Percentiles rank a stretch among this genome's conserved stretches.
Conservation (phyloP, 2,888 invertebrate species). For the Sympetrum striolatum region DNA sequence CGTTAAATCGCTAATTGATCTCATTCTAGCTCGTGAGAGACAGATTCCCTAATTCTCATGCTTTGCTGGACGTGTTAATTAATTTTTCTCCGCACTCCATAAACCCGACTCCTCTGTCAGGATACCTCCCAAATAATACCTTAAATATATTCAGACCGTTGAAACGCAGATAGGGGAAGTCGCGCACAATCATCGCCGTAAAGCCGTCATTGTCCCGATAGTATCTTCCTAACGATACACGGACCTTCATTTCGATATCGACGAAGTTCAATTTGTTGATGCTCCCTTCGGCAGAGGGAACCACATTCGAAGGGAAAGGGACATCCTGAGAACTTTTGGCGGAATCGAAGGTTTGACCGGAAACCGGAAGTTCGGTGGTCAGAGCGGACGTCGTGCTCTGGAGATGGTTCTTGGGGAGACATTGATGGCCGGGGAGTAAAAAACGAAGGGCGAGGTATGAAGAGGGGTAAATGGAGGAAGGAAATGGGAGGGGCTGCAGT, state of each 20-base stretch:
- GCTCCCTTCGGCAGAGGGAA: background rate
- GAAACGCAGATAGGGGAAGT: no score
- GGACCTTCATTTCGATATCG: background rate
- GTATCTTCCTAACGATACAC: no score
- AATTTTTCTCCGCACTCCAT: no score
- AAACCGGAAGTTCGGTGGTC: constrained; percentile 35
- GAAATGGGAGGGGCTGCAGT: background rate
- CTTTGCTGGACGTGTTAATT: no score
- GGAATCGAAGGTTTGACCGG: constrained; percentile 27
- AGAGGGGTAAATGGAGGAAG: background rate
- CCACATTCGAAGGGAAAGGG: background rate
- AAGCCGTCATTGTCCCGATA: no score
- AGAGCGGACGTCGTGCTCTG: constrained; percentile 34
- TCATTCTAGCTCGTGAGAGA: no score
- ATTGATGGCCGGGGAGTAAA: constrained; percentile 14
- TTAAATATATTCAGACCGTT: no score
- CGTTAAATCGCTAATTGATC: no score
- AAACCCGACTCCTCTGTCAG: no score
- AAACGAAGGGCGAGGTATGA: background rate
- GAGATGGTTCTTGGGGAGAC: constrained; percentile 37
- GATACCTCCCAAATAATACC: no score
- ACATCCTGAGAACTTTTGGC: background rate
- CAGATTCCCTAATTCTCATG: no score
- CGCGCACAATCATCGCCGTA: no score
- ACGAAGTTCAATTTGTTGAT: background rate